phyloP scores from a whole-genome alignment of 35 echinoderm and acorn worm genomes.

The Apostichopus parvimensis region DNA sequence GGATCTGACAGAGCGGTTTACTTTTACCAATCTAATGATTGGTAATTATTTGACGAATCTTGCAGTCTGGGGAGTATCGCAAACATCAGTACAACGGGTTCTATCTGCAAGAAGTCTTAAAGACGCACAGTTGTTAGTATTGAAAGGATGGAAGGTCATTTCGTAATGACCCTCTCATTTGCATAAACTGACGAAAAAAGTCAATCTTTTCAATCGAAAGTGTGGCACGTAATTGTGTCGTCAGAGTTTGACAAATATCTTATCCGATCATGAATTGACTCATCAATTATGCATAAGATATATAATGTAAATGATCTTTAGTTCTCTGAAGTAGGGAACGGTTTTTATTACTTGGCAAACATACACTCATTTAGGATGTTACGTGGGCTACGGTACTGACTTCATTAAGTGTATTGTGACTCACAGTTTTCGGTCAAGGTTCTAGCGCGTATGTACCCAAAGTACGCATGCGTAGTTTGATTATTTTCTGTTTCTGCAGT shows the following conservation, averaged over 20 bases:
- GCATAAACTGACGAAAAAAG: background rate
- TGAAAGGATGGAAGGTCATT: background rate
- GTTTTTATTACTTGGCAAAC: too few relatives aligned
- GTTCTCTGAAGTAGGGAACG: too few relatives aligned
- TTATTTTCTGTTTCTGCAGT: too few relatives aligned
- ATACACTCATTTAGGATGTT: too few relatives aligned
- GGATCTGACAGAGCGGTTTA: conserved; percentile 53
- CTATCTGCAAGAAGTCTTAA: conserved; percentile 15
- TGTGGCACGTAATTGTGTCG: background rate
- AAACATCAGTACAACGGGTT: conserved; percentile 58
- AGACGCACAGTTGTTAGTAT: conserved; percentile 7
- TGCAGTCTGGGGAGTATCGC: conserved; percentile 35
- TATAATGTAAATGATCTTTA: too few relatives aligned
- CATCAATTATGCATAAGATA: too few relatives aligned
- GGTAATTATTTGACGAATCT: conserved; percentile 16
- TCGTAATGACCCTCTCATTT: background rate
- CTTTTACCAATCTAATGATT: conserved; percentile 35
- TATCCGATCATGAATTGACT: too few relatives aligned
- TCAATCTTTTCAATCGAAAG: background rate
- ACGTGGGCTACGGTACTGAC: too few relatives aligned
- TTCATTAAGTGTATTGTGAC: too few relatives aligned
- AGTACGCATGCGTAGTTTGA: too few relatives aligned
- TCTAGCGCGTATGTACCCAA: too few relatives aligned
- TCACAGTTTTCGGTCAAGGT: too few relatives aligned
- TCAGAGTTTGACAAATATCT: background rate